A percentile compares a stretch with the other conserved stretches of the same genome.
phyloP scores from a whole-genome alignment of 1,140 invertebrate genomes.

The Idris sp. region DNA sequence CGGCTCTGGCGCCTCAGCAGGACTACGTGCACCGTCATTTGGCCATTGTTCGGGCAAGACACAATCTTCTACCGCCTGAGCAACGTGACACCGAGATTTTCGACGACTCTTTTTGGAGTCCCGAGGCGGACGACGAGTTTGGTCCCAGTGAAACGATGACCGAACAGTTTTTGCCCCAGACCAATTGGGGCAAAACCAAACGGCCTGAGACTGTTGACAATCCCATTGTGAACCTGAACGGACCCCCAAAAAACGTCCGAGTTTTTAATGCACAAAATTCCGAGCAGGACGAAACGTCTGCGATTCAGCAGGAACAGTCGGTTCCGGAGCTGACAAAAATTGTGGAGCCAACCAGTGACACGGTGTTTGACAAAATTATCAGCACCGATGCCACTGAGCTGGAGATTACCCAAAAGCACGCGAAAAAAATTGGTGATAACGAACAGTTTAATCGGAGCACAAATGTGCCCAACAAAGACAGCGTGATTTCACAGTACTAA shows the following conservation, averaged over 20 bases:
- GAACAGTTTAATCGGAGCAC: slow-evolving; percentile 67
- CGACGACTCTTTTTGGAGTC: slow-evolving; percentile 70
- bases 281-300: slow-evolving; percentile 41
- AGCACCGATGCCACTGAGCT: slow-evolving; percentile 68
- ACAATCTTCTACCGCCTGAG: slow-evolving; percentile 74
- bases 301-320: slow-evolving; percentile 33
- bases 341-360: slow-evolving; percentile 59
- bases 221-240: slow-evolving; percentile 69
- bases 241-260: slow-evolving; percentile 61
- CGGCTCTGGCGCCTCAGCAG: slow-evolving; percentile 89
- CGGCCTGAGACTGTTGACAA: slow-evolving; percentile 62
- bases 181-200: slow-evolving; percentile 62
- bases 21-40: slow-evolving; percentile 94
- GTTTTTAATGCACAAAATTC: slow-evolving; percentile 28
- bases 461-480: slow-evolving; percentile 63
- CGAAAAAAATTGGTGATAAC: slow-evolving; percentile 64
- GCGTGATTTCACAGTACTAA: slow-evolving; percentile 69
- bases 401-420: slow-evolving; percentile 68
- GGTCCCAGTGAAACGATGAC: slow-evolving; percentile 46
- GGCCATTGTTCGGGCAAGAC: slow-evolving; percentile 88
- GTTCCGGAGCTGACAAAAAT: slow-evolving; percentile 54
- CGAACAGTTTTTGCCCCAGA: slow-evolving; percentile 66
- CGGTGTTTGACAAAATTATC: slow-evolving; percentile 67
- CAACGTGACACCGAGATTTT: slow-evolving; percentile 71
- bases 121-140: slow-evolving; percentile 29